Evolutionary conservation across 2,797 vertebrate genomes (phyloP).

Genomic region (Macropus fuliginosus): DNA sequence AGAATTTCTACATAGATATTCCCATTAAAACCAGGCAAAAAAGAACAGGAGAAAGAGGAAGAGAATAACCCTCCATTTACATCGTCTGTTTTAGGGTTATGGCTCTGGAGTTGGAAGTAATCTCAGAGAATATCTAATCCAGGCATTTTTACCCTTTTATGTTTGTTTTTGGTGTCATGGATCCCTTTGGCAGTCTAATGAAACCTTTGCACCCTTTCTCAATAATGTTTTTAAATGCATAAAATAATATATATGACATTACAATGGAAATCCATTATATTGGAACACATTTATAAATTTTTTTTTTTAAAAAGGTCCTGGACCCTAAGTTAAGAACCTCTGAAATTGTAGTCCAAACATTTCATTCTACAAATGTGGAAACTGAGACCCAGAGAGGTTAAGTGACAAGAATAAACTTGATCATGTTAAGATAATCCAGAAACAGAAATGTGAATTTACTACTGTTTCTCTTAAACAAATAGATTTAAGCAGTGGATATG

Average conservation of each 20-base stretch:
- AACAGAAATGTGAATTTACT: not conserved
- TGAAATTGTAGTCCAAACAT: not conserved
- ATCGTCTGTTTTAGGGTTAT: not conserved
- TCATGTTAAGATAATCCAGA: not conserved
- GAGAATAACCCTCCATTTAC: not conserved
- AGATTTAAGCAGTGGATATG: not conserved
- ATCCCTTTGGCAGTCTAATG: not conserved
- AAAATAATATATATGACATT: not conserved
- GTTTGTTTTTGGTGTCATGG: not conserved
- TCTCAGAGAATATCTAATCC: not conserved
- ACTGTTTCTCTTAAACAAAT: not conserved
- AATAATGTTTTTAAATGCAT: not conserved
- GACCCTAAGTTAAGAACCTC: too few relatives aligned
- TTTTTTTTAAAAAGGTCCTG: not conserved
- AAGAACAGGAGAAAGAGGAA: not conserved
- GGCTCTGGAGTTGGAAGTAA: not conserved
- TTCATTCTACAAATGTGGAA: not conserved
- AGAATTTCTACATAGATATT: not conserved
- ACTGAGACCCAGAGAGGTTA: not conserved
- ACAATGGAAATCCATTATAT: not conserved
- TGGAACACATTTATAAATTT: not conserved
- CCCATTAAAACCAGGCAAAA: not conserved
- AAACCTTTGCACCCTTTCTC: not conserved
- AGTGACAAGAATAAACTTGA: not conserved
- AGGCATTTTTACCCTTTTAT: not conserved